These are phyloP conservation scores for Scaptomyza flava DNA, from an alignment of 2,888 invertebrate species.

Conservation along the genomic window DNA sequence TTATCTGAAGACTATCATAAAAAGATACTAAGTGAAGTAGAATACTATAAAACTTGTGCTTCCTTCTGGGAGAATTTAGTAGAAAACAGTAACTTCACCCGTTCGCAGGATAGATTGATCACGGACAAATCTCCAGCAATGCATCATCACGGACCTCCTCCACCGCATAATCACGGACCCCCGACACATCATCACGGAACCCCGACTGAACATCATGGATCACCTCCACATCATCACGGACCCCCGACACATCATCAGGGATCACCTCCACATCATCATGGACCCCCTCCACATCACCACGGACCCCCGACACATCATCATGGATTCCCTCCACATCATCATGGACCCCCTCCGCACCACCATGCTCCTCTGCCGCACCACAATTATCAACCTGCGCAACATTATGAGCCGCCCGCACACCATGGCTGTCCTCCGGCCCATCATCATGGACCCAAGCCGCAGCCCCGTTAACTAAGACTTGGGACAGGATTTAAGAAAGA, in stretches of 20 bases:
- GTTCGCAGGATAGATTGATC: slow-evolving; percentile 15
- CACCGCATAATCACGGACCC: slow-evolving; percentile 35
- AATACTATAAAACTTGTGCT: slow-evolving; percentile 42
- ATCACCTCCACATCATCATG: slow-evolving; percentile 20
- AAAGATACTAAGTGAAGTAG: slow-evolving; percentile 10
- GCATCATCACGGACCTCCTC: slow-evolving; percentile 38
- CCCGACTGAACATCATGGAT: slow-evolving; percentile 34
- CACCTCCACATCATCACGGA: slow-evolving; percentile 36
- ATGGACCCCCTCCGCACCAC: slow-evolving; percentile 38
- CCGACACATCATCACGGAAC: slow-evolving; percentile 37
- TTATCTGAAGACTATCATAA: slow-evolving; percentile 32
- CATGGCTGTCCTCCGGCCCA: slow-evolving; percentile 24
- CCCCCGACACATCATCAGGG: slow-evolving; percentile 12
- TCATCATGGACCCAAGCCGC: slow-evolving; percentile 23
- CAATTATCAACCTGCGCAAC: slow-evolving; percentile 36
- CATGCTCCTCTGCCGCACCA: slow-evolving; percentile 17
- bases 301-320: slow-evolving; percentile 39
- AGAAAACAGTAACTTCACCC: slow-evolving; percentile 3
- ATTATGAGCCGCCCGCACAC: too few relatives aligned
- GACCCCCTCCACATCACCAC: slow-evolving; percentile 30
- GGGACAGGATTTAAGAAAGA: background rate
- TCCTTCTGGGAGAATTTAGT: slow-evolving; percentile 33
- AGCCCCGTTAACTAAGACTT: slow-evolving; percentile 32
- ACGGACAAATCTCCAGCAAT: slow-evolving; percentile 7
- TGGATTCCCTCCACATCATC: slow-evolving; percentile 19